Conservation (phyloP, 2,797 vertebrate species). For the Paratrypauchen microcephalus region DNA sequence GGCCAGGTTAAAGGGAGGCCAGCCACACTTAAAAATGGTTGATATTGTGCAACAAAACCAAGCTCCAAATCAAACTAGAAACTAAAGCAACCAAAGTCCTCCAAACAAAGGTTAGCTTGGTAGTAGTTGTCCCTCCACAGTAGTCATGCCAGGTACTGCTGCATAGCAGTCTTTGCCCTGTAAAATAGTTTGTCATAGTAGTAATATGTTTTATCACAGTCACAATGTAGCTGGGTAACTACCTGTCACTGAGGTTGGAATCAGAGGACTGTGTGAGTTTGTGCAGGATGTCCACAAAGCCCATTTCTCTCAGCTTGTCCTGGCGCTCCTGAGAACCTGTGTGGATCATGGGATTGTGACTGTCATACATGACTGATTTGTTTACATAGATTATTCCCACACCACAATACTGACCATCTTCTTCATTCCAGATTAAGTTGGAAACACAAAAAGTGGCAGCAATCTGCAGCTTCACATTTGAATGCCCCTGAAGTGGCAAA, state of each 20-base stretch:
- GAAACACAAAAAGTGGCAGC: constrained; percentile 97
- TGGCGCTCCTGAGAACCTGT: constrained; percentile 96
- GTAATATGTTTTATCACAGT: neutral
- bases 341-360: neutral
- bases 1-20: constrained; percentile 44
- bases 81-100: constrained; percentile 65
- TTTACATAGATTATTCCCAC: neutral
- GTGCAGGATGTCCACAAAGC: constrained; percentile 96
- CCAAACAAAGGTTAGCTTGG: constrained; percentile 54
- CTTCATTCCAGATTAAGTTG: constrained; percentile 98
- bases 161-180: constrained; percentile 97
- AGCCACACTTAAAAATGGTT: constrained; percentile 84
- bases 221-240: neutral
- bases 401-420: constrained; percentile 85
- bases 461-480: constrained; percentile 95
- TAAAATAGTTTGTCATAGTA: constrained; percentile 1
- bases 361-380: too few species aligned
- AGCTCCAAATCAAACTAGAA: constrained; percentile 44
- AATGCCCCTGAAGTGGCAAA: constrained; percentile 85
- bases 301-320: constrained; percentile 95
- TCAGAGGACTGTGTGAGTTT: constrained; percentile 94
- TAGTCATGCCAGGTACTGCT: constrained; percentile 97
- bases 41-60: constrained; percentile 89
- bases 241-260: constrained; percentile 96
- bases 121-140: constrained; percentile 64